Evolutionary conservation across 2,797 vertebrate genomes (phyloP), one percentile per base, ranked within the genome.

Genomic region (Streptopelia turtur): DNA sequence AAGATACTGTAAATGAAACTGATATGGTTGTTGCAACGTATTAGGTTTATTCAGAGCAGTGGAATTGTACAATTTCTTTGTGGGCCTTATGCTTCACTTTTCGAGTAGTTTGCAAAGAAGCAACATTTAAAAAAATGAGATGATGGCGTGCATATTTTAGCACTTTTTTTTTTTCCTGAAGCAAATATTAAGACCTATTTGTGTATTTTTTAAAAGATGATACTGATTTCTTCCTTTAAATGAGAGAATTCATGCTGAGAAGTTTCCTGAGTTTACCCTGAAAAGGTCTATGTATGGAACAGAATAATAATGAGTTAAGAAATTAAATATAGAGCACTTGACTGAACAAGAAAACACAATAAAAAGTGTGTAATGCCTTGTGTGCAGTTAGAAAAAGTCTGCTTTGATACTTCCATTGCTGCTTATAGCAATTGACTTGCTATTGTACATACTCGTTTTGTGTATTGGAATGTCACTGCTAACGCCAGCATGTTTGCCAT

Each of bases 321-420:
- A 68, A 60, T 77, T 27, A 92, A 92, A 22, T 13, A 9, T 13
- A 43, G 75, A 49, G 7, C 33, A 53, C 65, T 89, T 92, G 76
- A 43, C 64, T 86, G 74, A 59, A 81, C 30, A 47, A 47, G 18
- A 57, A 79, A 89, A 56, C 65, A 37, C 61, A 83, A 75, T 28
- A 33, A 50, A 64, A 84, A 83, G 80, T 92, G 57, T 88, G 92
- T 92, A 94, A 95, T 97, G 47, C 91, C 95, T 96, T 96, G 93
- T 96, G 86, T 93, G 76, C 87, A 91, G 87, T 47, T 81, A 37
- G 63, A 68, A 79, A 22, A 76, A 24, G 59, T 80, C 80, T 93
- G 82, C 88, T 95, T 82, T 68, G 37, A 56, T 84, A 87, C 92
- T 95, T 94, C 63, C 47, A 41, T 70, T 75, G 77, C 63, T 84